A percentile compares a stretch with the other conserved stretches of the same genome.
Evolutionary conservation across 2,113 vertebrate genomes (phyloP).

Genomic region (Tursiops truncatus): DNA sequence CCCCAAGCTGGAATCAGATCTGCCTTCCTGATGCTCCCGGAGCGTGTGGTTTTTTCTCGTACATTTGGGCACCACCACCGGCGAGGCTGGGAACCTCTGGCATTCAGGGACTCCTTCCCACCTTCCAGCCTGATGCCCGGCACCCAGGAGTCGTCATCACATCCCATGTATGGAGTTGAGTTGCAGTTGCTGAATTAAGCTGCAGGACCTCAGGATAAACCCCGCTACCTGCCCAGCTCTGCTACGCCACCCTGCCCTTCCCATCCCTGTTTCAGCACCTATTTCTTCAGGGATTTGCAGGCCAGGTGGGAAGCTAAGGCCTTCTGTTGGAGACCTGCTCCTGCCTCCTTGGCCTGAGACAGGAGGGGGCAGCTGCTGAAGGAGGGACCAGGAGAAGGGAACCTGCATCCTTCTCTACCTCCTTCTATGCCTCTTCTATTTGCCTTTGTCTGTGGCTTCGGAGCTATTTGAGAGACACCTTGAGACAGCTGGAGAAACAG

Average conservation of each 20-base stretch:
- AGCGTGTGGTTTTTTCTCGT: accelerated
- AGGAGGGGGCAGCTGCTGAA: accelerated
- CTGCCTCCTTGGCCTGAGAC: background rate
- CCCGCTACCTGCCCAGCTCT: background rate
- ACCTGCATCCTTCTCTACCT: accelerated
- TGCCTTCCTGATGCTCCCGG: background rate
- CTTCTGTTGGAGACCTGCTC: background rate
- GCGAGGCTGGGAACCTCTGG: background rate
- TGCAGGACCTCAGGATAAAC: background rate
- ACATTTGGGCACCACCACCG: too few relatives aligned
- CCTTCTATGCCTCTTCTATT: accelerated
- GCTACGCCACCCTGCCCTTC: background rate
- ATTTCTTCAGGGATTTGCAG: background rate
- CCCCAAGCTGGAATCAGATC: background rate
- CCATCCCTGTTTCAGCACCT: too few relatives aligned
- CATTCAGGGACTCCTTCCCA: background rate
- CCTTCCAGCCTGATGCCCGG: background rate
- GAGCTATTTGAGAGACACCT: constrained; percentile 72
- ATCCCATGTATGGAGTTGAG: background rate
- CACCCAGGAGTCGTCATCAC: background rate
- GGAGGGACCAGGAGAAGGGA: background rate
- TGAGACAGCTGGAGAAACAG: constrained; percentile 63
- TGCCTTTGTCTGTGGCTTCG: background rate
- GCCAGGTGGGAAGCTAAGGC: background rate
- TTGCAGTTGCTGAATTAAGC: background rate